phyloP scores from a whole-genome alignment of 2,113 vertebrate species.

The Phylloscopus trochiloides region DNA sequence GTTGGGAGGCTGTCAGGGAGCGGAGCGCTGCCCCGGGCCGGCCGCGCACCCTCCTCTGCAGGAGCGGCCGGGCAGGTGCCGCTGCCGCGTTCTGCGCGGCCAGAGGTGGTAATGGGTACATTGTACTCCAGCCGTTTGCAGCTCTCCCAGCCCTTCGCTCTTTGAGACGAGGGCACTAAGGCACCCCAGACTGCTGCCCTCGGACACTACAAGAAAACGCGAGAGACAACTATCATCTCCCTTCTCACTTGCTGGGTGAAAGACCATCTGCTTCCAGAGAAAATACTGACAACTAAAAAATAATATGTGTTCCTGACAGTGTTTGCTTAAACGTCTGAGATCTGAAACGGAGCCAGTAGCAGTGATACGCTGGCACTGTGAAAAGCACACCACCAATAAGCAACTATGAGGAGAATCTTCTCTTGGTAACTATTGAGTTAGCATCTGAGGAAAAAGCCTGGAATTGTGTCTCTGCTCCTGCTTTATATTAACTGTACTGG shows the following conservation, averaged over 20 bases:
- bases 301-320: rapidly evolving
- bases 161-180: rapidly evolving
- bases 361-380: background rate
- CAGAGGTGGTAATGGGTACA: rapidly evolving
- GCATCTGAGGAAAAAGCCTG: background rate
- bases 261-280: background rate
- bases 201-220: rapidly evolving
- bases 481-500: background rate
- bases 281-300: background rate
- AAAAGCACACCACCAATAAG: background rate
- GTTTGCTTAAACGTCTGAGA: background rate
- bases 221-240: too few species aligned
- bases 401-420: background rate
- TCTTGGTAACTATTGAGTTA: background rate
- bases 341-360: background rate
- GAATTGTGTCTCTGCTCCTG: background rate
- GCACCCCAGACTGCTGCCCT: background rate
- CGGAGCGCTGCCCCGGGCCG: background rate
- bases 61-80: background rate
- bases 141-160: background rate
- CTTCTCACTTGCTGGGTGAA: background rate
- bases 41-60: background rate
- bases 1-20: rapidly evolving
- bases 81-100: background rate
- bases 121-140: rapidly evolving